Conservation (phyloP, 2,113 vertebrate genomes). For the Macaca mulatta region DNA sequence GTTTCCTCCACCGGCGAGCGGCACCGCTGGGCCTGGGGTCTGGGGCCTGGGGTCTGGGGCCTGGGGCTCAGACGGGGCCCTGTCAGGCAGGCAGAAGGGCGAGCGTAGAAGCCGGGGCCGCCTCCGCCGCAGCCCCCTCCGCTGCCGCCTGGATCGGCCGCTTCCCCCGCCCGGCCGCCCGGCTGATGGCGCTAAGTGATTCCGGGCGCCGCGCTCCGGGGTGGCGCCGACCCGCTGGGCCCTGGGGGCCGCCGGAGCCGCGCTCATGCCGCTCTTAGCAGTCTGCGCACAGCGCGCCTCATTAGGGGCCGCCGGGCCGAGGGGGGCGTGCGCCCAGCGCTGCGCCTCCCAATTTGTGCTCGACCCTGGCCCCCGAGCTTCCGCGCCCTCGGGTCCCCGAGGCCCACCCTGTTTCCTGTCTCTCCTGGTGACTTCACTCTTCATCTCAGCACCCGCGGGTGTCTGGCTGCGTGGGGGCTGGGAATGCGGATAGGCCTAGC, state of each 20-base stretch:
- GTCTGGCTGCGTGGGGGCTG: neutral
- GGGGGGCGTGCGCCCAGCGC: neutral
- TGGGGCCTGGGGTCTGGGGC: too few relatives aligned
- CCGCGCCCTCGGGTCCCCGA: neutral
- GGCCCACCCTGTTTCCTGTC: neutral
- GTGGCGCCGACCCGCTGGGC: neutral
- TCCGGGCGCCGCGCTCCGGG: neutral
- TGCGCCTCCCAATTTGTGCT: neutral
- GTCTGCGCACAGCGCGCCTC: neutral
- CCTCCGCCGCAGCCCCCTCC: neutral
- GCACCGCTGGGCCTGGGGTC: neutral
- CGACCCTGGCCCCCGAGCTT: neutral
- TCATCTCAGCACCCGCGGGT: neutral
- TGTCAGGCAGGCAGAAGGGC: too few relatives aligned
- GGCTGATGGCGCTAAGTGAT: neutral
- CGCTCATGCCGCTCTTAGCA: neutral
- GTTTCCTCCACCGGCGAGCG: rapidly evolving
- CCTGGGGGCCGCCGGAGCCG: neutral
- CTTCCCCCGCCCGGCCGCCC: neutral
- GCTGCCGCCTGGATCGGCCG: neutral
- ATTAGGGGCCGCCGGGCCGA: neutral
- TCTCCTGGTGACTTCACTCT: neutral
- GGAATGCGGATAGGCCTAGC: too few relatives aligned
- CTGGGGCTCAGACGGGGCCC: neutral
- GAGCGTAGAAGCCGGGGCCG: neutral